Base-by-base conservation (phyloP, 2,888 invertebrate genomes). In the Prosapia bicincta region DNA sequence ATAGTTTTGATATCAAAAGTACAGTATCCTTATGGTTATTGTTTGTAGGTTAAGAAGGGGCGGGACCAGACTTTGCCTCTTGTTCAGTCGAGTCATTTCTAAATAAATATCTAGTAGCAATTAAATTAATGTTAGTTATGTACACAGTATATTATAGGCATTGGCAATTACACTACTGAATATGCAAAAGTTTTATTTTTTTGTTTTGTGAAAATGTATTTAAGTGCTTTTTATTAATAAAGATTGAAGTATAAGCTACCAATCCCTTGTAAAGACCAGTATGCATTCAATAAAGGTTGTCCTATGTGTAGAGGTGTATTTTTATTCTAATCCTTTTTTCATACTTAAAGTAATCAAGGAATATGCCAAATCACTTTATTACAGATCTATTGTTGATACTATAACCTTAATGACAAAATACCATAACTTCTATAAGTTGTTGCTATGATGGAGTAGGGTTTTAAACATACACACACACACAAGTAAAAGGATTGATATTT, bases 211-310 rank as follows among this genome's bases (percentile, higher is more conserved):
- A 71, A 38, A 71, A 71, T 74, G 69, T 74, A 78, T 75, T 76
- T 78, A 78, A 78, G 77, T 78, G 78, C 78, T 78, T 78, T 78
- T 78, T 68, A 77, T 76, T 71, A 74, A 75, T 43, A 75, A 77
- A 43, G 69, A 26, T 43, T 69, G 74, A 68, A 66, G 25, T 72
- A 24, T 66, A 74, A 54, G 54, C 74, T 69, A 74, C 69, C 74
- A 74, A 76, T 77, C 76, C 66, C 76, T 69, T 85, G 86, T 86
- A 81, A 82, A 86, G 86, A 86, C 87, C 86, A 87, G 86, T 86
- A 86, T 86, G 86, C 86, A 86, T 86, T 86, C 86, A 87, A 87
- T 87, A 87, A 87, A 87, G 86, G 86, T 86, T 86, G 86, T 86
- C 86, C 85, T 86, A 85, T 86, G 76, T 78, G 76, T 77, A 54